These are phyloP conservation scores for Myrmecobius fasciatus DNA, from an alignment of 2,113 vertebrate genomes.

Conservation along the genomic window DNA sequence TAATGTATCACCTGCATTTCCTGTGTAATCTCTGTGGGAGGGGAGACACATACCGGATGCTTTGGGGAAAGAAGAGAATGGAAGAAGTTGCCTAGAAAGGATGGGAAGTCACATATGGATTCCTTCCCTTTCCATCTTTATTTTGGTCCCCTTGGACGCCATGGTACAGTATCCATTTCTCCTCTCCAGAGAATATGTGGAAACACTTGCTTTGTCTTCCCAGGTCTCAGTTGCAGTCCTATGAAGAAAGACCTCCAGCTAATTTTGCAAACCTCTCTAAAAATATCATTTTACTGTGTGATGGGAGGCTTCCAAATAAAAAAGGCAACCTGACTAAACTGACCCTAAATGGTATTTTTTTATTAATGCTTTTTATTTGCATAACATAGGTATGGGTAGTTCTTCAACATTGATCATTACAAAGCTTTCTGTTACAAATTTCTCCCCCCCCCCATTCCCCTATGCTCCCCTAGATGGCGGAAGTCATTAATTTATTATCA, in stretches of 20 bases:
- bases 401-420: no score
- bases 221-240: not conserved
- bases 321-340: not conserved
- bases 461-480: no score
- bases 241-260: not conserved
- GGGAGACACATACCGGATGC: not conserved
- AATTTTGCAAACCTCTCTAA: not conserved
- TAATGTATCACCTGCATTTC: not conserved
- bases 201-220: not conserved
- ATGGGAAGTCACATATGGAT: not conserved
- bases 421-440: no score
- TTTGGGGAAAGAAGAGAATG: not conserved
- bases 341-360: not conserved
- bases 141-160: not conserved
- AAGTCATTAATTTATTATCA: no score
- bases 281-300: not conserved
- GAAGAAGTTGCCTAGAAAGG: not conserved
- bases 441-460: no score
- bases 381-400: no score
- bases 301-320: slow-evolving; percentile 25
- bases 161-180: not conserved
- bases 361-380: no score
- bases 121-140: not conserved
- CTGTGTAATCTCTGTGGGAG: not conserved
- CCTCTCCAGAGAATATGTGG: not conserved